These are phyloP conservation scores for Heliconius eleuchia DNA, from an alignment of 1,140 invertebrate genomes.

Conservation along the genomic window DNA sequence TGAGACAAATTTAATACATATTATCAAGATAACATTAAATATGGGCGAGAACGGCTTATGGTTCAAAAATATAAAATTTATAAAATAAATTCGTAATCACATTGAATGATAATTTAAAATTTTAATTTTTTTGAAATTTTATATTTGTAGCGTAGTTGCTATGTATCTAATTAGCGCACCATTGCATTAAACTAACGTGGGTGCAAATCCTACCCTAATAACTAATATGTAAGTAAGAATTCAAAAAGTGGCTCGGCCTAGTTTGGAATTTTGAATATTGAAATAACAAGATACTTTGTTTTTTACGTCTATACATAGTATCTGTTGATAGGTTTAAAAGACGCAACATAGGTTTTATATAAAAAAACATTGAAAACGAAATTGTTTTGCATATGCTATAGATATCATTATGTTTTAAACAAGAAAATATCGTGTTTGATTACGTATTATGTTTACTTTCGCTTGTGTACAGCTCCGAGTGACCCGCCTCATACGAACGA, in stretches of 20 bases:
- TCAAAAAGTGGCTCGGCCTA: too few species aligned
- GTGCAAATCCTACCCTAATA: too few species aligned
- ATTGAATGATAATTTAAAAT: not conserved
- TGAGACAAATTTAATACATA: not conserved
- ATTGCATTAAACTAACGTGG: too few species aligned
- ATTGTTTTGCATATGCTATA: too few species aligned
- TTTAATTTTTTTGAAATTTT: not conserved
- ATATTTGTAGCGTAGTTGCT: not conserved
- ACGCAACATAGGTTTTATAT: not conserved
- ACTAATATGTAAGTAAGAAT: too few species aligned
- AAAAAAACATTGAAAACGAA: not conserved
- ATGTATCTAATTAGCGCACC: not conserved
- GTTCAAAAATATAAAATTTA: not conserved
- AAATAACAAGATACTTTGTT: too few species aligned
- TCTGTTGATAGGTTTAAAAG: too few species aligned
- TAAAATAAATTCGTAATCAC: not conserved
- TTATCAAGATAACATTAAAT: not conserved
- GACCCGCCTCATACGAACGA: slow-evolving; percentile 20
- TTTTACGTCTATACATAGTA: too few species aligned
- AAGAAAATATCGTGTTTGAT: not conserved
- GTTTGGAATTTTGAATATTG: too few species aligned
- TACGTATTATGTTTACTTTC: not conserved
- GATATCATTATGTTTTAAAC: too few species aligned
- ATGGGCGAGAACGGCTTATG: not conserved
- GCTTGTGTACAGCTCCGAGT: not conserved